A percentile compares a stretch with the other conserved stretches of the same genome.
These are phyloP conservation scores for Triplophysa siluroides DNA, from an alignment of 2,113 vertebrate species.

Conservation along the genomic window DNA sequence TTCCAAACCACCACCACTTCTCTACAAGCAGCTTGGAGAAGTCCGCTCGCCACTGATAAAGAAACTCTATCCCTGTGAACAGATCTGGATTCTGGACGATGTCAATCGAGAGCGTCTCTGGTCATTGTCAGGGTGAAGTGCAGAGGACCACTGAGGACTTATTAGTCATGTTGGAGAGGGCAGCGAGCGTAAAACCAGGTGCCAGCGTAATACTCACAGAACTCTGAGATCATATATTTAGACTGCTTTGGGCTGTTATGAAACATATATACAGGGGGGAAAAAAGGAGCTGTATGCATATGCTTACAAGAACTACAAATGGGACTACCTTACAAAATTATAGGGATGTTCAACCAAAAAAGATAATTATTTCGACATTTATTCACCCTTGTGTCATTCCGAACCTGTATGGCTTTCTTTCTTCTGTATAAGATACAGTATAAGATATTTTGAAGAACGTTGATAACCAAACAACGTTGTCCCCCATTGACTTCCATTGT, in stretches of 20 bases:
- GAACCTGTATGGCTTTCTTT: too few species aligned
- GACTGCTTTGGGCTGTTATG: neutral
- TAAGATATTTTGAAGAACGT: too few species aligned
- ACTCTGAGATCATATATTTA: constrained; percentile 29
- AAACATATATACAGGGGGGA: neutral
- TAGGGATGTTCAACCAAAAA: too few species aligned
- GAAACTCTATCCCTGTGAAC: constrained; percentile 35
- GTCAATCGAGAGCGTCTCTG: constrained; percentile 53
- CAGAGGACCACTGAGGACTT: neutral
- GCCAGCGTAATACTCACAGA: constrained; percentile 1
- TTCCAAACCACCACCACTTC: constrained; percentile 48
- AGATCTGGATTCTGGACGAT: constrained; percentile 16
- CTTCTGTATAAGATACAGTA: too few species aligned
- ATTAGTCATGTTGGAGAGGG: constrained; percentile 2
- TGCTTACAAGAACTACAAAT: neutral
- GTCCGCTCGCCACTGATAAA: constrained; percentile 32
- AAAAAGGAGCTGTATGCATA: neutral
- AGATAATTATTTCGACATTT: too few species aligned
- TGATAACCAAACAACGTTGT: too few species aligned
- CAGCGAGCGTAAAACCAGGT: neutral
- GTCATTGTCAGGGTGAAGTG: constrained; percentile 63
- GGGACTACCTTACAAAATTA: neutral
- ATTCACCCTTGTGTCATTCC: too few species aligned
- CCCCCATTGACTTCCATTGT: too few species aligned
- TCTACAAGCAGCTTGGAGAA: constrained; percentile 61